A percentile compares a stretch with the other conserved stretches of the same genome.
Conservation (phyloP, 2,113 vertebrate genomes). For the Nettapus auritus region DNA sequence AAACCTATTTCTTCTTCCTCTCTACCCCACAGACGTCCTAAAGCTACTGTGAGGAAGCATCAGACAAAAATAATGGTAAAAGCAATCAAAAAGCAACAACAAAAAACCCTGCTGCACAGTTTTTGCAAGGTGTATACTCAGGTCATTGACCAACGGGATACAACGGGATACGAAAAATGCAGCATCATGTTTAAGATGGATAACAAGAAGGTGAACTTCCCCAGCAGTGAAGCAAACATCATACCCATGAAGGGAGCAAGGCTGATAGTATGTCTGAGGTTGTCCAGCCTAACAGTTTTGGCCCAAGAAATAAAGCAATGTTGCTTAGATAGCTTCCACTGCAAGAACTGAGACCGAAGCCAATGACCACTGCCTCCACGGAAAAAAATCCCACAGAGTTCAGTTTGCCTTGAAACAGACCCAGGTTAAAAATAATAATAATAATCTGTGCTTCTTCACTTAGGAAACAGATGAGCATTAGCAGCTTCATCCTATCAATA, state of each 20-base stretch:
- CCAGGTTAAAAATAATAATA: not conserved
- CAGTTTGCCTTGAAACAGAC: not conserved
- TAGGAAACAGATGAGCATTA: not conserved
- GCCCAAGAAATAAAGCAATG: not conserved
- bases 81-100: not conserved
- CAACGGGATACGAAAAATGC: not conserved
- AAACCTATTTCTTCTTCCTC: not conserved
- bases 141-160: not conserved
- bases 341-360: not conserved
- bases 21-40: not conserved
- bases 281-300: not conserved
- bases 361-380: not conserved
- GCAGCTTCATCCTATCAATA: constrained; percentile 3
- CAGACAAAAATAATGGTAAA: not conserved
- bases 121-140: not conserved
- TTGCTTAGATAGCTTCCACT: not conserved
- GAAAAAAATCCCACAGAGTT: not conserved
- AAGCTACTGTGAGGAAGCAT: not conserved
- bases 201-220: not conserved
- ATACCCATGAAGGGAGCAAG: not conserved
- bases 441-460: not conserved
- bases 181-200: accelerated
- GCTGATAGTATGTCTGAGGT: not conserved
- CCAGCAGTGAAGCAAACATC: not conserved
- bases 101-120: accelerated